A percentile compares a stretch with the other conserved stretches of the same genome.
Conservation (phyloP, 2,888 invertebrate genomes). For the Drosophila ustulata region DNA sequence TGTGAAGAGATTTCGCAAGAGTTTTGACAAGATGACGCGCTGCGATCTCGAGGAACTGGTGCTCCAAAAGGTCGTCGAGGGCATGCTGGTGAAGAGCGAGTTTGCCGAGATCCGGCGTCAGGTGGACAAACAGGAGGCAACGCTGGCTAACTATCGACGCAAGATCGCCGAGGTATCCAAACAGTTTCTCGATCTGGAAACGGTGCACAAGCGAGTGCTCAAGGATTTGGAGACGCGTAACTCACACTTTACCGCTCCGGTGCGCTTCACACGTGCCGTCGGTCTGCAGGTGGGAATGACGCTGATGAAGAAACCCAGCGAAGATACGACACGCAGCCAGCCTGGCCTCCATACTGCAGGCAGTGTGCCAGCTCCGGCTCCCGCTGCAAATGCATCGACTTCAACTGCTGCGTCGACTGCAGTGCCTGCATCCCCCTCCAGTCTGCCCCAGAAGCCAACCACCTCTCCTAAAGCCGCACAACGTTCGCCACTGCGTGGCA, state of each 20-base stretch:
- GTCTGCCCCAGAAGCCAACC: constrained; percentile 31
- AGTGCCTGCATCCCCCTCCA: constrained; percentile 8
- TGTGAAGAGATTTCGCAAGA: constrained; percentile 82
- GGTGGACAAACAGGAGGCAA: constrained; percentile 88
- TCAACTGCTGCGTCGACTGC: constrained; percentile 6
- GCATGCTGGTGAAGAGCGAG: constrained; percentile 89
- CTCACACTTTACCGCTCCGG: constrained; percentile 88
- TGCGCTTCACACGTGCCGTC: constrained; percentile 93
- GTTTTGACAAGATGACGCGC: constrained; percentile 87
- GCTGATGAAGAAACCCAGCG: constrained; percentile 69
- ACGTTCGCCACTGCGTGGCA: constrained; percentile 41
- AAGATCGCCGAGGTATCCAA: constrained; percentile 89
- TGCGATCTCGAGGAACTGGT: constrained; percentile 91
- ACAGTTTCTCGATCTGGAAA: constrained; percentile 91
- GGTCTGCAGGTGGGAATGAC: constrained; percentile 90
- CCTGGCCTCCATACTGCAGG: constrained; percentile 33
- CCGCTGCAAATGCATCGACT: constrained; percentile 14
- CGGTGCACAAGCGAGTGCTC: constrained; percentile 90
- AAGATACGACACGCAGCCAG: constrained; percentile 47
- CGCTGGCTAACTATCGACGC: constrained; percentile 88
- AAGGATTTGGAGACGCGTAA: constrained; percentile 88
- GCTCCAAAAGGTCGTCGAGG: constrained; percentile 91
- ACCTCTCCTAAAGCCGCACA: constrained; percentile 26
- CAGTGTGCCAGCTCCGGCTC: constrained; percentile 39
- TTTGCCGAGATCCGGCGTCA: constrained; percentile 89